A percentile compares a stretch with the other conserved stretches of the same genome.
Conservation (phyloP, 2,113 vertebrate species). For the Micronisus gabar region DNA sequence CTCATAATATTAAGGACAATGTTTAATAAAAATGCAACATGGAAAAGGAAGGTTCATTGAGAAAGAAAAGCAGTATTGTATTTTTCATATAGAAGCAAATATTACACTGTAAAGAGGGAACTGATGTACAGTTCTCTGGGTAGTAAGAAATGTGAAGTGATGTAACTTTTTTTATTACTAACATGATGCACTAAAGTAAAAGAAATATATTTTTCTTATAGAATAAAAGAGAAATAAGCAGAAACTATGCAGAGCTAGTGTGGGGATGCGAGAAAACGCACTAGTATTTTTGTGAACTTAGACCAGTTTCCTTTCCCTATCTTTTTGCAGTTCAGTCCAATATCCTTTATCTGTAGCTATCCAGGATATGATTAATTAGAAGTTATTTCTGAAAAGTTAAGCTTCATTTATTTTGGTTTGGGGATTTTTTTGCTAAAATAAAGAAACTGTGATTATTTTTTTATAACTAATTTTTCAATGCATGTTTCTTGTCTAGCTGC, state of each 20-base stretch:
- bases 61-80: not conserved
- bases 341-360: not conserved
- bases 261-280: not conserved
- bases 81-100: not conserved
- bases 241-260: not conserved
- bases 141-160: not conserved
- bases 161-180: not conserved
- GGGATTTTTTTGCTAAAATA: not conserved
- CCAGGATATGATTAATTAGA: not conserved
- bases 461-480: slow-evolving; percentile 31
- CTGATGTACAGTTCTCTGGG: not conserved
- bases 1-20: not conserved
- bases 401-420: not conserved
- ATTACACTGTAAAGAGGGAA: not conserved
- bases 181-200: not conserved
- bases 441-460: not conserved
- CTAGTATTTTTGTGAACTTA: not conserved
- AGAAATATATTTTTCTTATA: not conserved
- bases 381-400: not conserved
- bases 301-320: not conserved
- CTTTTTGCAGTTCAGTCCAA: not conserved
- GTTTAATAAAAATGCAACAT: not conserved
- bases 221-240: not conserved
- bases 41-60: not conserved
- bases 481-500: slow-evolving; percentile 77